phyloP scores from a whole-genome alignment of 30 jellyfish, hydroid and myxozoan species.

The Hydractinia echinata region DNA sequence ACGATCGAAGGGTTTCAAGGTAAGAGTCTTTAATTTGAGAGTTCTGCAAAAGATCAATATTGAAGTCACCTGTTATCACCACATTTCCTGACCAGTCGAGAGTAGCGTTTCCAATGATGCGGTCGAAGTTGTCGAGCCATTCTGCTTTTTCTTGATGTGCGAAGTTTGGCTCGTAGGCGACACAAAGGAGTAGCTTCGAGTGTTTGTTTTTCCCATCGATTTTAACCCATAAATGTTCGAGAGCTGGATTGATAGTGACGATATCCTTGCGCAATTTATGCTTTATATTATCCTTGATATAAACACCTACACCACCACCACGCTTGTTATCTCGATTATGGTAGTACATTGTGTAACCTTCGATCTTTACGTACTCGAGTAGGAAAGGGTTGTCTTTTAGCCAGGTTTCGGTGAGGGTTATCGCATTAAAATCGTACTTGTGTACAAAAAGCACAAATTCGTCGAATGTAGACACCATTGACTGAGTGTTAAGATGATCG shows the following conservation, averaged over 20 bases:
- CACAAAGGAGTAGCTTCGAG: slow-evolving; percentile 56
- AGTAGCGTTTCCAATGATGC: slow-evolving; percentile 19
- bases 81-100: slow-evolving; percentile 20
- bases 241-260: too few species aligned
- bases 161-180: slow-evolving; percentile 40
- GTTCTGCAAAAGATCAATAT: neutral
- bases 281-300: slow-evolving; percentile 42
- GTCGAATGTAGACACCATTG: slow-evolving; percentile 50
- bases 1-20: slow-evolving; percentile 41
- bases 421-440: slow-evolving; percentile 46
- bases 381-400: slow-evolving; percentile 55
- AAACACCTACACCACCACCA: slow-evolving; percentile 70
- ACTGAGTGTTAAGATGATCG: slow-evolving; percentile 48
- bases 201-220: slow-evolving; percentile 58
- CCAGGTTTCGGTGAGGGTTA: slow-evolving; percentile 71
- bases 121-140: slow-evolving; percentile 1
- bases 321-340: slow-evolving; percentile 48
- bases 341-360: slow-evolving; percentile 47
- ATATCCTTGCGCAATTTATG: slow-evolving; percentile 48
- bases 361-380: slow-evolving; percentile 50
- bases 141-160: slow-evolving; percentile 15
- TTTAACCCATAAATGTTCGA: too few species aligned
- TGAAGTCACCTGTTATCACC: slow-evolving; percentile 45
- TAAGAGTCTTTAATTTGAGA: slow-evolving; percentile 19
- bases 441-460: slow-evolving; percentile 40